phyloP scores from a whole-genome alignment of 2,797 vertebrate species.

The Florisuga fusca region DNA sequence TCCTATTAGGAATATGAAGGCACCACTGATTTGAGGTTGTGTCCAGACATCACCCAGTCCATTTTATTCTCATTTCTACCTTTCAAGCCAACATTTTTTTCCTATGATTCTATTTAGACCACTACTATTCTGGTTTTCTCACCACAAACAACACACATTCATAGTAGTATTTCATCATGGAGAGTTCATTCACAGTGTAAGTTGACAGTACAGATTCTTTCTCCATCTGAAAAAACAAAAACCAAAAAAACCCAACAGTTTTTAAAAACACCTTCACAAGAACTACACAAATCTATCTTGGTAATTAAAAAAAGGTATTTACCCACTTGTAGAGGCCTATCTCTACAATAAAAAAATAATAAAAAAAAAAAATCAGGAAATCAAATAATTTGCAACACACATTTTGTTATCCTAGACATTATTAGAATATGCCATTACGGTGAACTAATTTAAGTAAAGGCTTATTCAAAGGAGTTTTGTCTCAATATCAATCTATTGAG shows the following conservation, averaged over 20 bases:
- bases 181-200: slow-evolving; percentile 97
- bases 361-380: neutral
- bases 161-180: slow-evolving; percentile 97
- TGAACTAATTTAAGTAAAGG: neutral
- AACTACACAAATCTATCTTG: neutral
- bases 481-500: no score
- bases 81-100: slow-evolving; percentile 48
- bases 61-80: slow-evolving; percentile 72
- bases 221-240: slow-evolving; percentile 87
- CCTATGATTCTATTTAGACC: slow-evolving; percentile 59
- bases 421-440: neutral
- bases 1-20: slow-evolving; percentile 81
- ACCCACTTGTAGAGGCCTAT: neutral
- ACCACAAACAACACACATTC: slow-evolving; percentile 97
- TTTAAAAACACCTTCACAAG: neutral
- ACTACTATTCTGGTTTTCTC: slow-evolving; percentile 86
- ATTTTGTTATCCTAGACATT: neutral
- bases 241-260: neutral
- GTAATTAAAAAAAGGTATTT: neutral
- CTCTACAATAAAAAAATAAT: no score
- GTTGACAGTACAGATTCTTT: slow-evolving; percentile 91
- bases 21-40: slow-evolving; percentile 83
- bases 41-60: slow-evolving; percentile 69
- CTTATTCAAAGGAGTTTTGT: neutral
- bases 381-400: neutral